Conservation (phyloP, 2,113 vertebrate species). For the Trogon melanurus region DNA sequence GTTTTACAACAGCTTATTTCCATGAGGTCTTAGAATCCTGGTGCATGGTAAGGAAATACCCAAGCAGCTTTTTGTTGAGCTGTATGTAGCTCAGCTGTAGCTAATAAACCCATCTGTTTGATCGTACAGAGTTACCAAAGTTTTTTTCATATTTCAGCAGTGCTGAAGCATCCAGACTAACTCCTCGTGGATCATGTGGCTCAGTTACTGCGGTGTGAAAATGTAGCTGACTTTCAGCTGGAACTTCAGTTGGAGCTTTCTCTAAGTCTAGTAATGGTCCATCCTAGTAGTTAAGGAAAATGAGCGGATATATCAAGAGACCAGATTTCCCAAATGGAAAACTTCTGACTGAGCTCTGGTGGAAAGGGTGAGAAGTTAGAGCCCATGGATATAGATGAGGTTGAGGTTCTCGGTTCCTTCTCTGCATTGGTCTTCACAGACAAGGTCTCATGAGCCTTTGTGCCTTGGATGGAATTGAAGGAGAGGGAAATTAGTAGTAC, state of each 20-base stretch:
- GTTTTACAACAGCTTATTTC: neutral
- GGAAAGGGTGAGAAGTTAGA: neutral
- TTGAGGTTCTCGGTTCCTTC: neutral
- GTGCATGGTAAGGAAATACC: neutral
- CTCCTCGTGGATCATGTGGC: rapidly evolving
- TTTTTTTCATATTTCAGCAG: neutral
- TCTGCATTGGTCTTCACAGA: neutral
- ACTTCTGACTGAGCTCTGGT: neutral
- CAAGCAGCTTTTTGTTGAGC: neutral
- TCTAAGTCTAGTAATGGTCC: neutral
- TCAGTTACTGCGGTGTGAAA: neutral
- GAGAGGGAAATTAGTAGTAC: neutral
- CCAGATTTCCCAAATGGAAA: neutral
- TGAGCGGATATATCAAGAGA: neutral
- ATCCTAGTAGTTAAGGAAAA: neutral
- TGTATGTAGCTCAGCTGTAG: neutral
- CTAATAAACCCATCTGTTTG: neutral
- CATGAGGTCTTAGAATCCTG: neutral
- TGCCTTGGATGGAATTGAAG: neutral
- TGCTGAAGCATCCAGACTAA: neutral
- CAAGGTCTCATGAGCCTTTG: neutral
- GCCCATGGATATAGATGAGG: neutral
- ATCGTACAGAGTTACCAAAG: neutral
- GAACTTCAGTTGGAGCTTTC: neutral
- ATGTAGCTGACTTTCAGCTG: neutral